Base-by-base conservation (phyloP, 2,888 invertebrate species). In the Drosophila anceps region DNA sequence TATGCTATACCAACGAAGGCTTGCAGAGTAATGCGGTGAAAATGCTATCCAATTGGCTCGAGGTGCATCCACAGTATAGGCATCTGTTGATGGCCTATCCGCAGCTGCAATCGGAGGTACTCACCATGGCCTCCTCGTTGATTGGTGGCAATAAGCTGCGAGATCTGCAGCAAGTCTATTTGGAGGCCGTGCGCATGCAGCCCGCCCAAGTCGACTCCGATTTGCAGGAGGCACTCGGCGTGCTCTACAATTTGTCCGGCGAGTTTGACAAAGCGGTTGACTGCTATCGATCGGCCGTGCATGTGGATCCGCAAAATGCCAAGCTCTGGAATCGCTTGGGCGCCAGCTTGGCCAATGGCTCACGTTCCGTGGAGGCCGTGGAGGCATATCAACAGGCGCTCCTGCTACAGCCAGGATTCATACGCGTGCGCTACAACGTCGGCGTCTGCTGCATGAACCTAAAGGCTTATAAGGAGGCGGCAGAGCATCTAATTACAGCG, bases 401-500 rank as follows among this genome's bases (percentile, higher is more conserved):
- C 58, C 95, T 96, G 91, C 94, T 99, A 57, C 96, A 97, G 72
- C 99, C 99, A 8, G 99, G 99, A 3, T 99, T 98, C 93, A 98
- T 99, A 75, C 95, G 99, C 69, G 98, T 99, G 9, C 95, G 99
- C 71, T 99, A 98, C 92, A 99, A 99, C 94, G 96, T 99, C 68
- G 99, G 99, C 31, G 98, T 99, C 63, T 98, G 98, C 69, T 99
- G 99, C 92, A 97, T 99, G 93, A 99, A 99, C 93, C 94, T 99
- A 51, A 96, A 97, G 82, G 98, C 98, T 50, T 97, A 99, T 91
- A 98, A 96, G 90, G 97, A 99, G 73, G 98, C 99, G 8, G 97
- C 97, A 15, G 98, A 99, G 92, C 99, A 99, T 94, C 96, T 99
- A 87, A 93, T 99, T 55, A 96, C 96, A 5, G 98, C 99, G 0